Evolutionary conservation across 1,140 invertebrate genomes (phyloP), one percentile per base, ranked within the genome.

Genomic region (Epicauta chinensis): DNA sequence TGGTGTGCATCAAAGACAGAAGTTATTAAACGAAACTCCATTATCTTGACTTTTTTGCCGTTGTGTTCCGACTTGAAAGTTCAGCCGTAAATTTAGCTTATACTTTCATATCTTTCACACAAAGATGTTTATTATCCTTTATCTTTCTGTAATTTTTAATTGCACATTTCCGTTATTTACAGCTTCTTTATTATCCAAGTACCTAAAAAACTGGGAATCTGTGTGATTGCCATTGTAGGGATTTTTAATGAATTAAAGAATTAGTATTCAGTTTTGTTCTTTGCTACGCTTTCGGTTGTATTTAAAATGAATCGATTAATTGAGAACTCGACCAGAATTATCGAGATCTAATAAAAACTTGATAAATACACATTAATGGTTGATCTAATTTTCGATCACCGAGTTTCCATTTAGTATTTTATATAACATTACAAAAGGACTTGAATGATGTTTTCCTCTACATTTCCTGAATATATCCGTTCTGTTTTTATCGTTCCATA

Each of bases 101-200:
- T n/a, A n/a, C n/a, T 23, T 7, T 54, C 51, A 58, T 58, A 54
- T 54, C 51, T 47, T 53, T 50, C 4, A 54, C 39, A 51, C 41
- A 50, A 51, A 49, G 42, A 54, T 58, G 46, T 58, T 58, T 58
- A 58, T 58, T 58, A 54, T 58, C 56, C 51, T 58, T 58, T 58
- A 58, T 58, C 47, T 54, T 47, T 45, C 40, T 46, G 48, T 58
- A 46, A 53, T 58, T 58, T 58, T 58, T 58, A 58, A 58, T 58
- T 58, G 51, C 56, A 46, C 44, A 47, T 58, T 58, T 58, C 56
- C 56, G 47, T 58, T 58, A 58, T 58, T 58, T 58, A 58, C 47
- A 32, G 52, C 43, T 45, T 43, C 49, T 51, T 58, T 58, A 58
- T 54, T 53, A 54, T 47, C 40, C 23, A 23, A 23, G 23, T 5